Base-by-base conservation (phyloP, 2,888 invertebrate species). In the Lepidochitona cinerea region DNA sequence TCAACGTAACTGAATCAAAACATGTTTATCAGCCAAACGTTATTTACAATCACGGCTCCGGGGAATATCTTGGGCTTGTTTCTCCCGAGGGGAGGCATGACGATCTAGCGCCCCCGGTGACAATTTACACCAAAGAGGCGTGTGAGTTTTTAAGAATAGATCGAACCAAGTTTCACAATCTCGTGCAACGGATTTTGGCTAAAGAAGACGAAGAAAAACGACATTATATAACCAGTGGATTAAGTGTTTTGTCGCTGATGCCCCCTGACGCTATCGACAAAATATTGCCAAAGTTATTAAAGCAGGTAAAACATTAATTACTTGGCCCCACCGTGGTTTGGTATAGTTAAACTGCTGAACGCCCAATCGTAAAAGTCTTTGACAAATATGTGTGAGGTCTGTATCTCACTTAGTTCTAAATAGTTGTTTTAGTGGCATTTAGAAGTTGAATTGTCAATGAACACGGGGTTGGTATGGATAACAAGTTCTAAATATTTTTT, bases 31-130 rank as follows among this genome's bases (percentile, higher is more conserved):
- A 87, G 64, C 85, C 87, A 0, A 84, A 86, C 71, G 85, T 87
- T n/a, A 81, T 86, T 35, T 87, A 87, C 78, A 84, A 81, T 59
- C 87, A 87, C 66, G 84, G 84, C 0, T 83, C 83, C 5, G 87
- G 85, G 23, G 87, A 87, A 73, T 87, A 85, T 67, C 76, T 87
- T 6, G 86, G 86, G 0, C 78, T 86, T 35, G 83, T 86, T 14
- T 84, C 83, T 69, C 77, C 84, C 23, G 85, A 85, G 64, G 85
- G 84, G 1, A 74, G 79, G 6, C 75, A 75, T 6, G 85, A 85
- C 37, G 86, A 87, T 41, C 75, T 87, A 6, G 79, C 85, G 9
- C 85, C 87, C 32, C 86, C 87, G 5, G 83, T 84, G 9, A 85
- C 86, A 0, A 80, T 87, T 6, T 85, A 83, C 65, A 84, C 85